These are phyloP conservation scores for Mesitornis unicolor DNA, from an alignment of 2,113 vertebrate genomes.

Conservation along the genomic window DNA sequence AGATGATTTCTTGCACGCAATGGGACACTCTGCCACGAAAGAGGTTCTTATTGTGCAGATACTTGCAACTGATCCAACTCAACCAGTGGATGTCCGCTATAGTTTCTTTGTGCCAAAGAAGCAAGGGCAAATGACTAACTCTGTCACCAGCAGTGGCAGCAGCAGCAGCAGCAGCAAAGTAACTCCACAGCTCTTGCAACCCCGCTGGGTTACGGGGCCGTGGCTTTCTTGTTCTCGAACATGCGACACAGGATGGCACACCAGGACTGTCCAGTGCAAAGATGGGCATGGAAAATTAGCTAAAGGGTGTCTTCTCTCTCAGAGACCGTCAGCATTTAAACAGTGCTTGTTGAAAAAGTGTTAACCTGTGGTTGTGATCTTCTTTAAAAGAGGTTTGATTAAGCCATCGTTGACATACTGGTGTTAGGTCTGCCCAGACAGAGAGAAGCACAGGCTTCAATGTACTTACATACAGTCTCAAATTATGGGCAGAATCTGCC, in stretches of 20 bases:
- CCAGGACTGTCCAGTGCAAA: conserved; percentile 95
- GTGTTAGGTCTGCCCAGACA: conserved; percentile 38
- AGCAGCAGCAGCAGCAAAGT: conserved; percentile 39
- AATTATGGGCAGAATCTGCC: conserved; percentile 77
- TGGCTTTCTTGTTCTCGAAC: conserved; percentile 96
- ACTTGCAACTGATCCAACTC: conserved; percentile 89
- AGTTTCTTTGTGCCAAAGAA: conserved; percentile 90
- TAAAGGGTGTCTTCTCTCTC: conserved; percentile 83
- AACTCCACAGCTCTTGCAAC: conserved; percentile 51
- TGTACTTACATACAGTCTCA: conserved; percentile 42
- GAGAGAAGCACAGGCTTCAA: conserved; percentile 44
- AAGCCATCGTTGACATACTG: background rate
- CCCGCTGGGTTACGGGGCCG: conserved; percentile 87
- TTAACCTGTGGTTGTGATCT: conserved; percentile 70
- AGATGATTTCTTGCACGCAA: conserved; percentile 90
- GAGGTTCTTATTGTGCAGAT: conserved; percentile 90
- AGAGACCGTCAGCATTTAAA: conserved; percentile 92
- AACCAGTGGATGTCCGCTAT: conserved; percentile 89
- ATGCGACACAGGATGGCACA: conserved; percentile 97
- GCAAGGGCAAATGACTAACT: conserved; percentile 51
- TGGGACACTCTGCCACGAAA: conserved; percentile 88
- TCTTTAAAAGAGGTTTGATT: background rate
- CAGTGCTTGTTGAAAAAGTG: conserved; percentile 93
- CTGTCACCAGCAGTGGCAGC: conserved; percentile 42
- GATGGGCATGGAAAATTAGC: conserved; percentile 84